Percentiles rank a stretch among this genome's conserved stretches.
Conservation (phyloP, 2,888 invertebrate species). For the Pristionchus exspectatus region DNA sequence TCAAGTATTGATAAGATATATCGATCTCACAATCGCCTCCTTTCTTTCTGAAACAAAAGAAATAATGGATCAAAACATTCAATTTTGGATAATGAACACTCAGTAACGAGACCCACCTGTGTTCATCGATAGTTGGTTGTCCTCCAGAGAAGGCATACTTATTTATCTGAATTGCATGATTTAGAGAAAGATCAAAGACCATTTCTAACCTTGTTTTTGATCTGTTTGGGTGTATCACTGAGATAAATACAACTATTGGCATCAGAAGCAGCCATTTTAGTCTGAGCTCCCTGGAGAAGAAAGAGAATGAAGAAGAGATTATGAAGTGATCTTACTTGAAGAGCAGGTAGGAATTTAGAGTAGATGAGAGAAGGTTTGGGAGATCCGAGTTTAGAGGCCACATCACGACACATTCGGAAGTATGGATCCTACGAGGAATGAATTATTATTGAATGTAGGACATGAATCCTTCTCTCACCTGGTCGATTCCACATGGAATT, state of each 20-base stretch:
- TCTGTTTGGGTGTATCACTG: slow-evolving; percentile 94
- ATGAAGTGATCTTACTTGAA: slow-evolving; percentile 83
- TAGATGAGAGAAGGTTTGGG: slow-evolving; percentile 92
- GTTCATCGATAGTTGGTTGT: slow-evolving; percentile 93
- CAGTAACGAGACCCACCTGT: slow-evolving; percentile 79
- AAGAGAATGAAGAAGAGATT: not conserved
- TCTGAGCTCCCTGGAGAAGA: slow-evolving; percentile 82
- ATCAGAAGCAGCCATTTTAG: slow-evolving; percentile 99
- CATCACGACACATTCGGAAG: slow-evolving; percentile 98
- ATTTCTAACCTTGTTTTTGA: slow-evolving; percentile 90
- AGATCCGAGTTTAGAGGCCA: slow-evolving; percentile 91
- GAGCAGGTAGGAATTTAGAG: slow-evolving; percentile 89
- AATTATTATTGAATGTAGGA: not conserved
- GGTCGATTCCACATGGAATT: slow-evolving; percentile 99
- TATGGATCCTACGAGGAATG: slow-evolving; percentile 88
- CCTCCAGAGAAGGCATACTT: slow-evolving; percentile 99
- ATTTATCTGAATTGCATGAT: slow-evolving; percentile 83
- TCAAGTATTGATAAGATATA: slow-evolving; percentile 93
- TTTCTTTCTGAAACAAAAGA: slow-evolving; percentile 70
- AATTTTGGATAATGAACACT: no score
- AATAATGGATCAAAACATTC: not conserved
- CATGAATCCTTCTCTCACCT: slow-evolving; percentile 81
- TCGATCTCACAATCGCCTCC: slow-evolving; percentile 98
- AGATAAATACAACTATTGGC: slow-evolving; percentile 93
- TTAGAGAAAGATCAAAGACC: not conserved